Conservation (phyloP, 2,888 invertebrate species). For the Erebia palarica region DNA sequence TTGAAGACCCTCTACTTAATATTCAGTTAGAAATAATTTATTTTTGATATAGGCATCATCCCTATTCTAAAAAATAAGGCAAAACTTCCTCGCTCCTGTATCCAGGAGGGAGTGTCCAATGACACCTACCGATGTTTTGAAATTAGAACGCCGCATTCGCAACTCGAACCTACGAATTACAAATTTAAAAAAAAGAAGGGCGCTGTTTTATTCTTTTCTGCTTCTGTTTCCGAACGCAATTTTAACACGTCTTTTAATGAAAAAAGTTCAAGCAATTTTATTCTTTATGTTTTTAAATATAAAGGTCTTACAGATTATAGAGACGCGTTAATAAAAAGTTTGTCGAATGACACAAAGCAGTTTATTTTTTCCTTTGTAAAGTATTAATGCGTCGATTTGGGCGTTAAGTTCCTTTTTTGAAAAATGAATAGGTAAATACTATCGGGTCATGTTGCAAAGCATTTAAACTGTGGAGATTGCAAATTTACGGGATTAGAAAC, state of each 20-base stretch:
- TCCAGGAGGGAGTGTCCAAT: slow-evolving; percentile 74
- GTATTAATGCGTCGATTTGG: slow-evolving; percentile 79
- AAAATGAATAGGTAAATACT: slow-evolving; percentile 82
- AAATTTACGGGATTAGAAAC: slow-evolving; percentile 24
- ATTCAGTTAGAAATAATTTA: too few relatives aligned
- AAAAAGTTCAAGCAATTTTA: slow-evolving; percentile 37
- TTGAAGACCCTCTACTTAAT: too few relatives aligned
- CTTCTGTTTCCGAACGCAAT: slow-evolving; percentile 48
- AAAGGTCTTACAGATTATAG: slow-evolving; percentile 7
- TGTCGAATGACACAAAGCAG: slow-evolving; percentile 75
- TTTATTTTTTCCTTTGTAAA: slow-evolving; percentile 78
- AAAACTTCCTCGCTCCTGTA: slow-evolving; percentile 56
- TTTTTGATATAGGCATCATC: too few relatives aligned
- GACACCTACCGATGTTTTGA: slow-evolving; percentile 82
- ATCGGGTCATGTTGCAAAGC: slow-evolving; percentile 71
- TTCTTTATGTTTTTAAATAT: slow-evolving; percentile 43
- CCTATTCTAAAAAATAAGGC: slow-evolving; percentile 20
- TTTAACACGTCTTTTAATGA: slow-evolving; percentile 1
- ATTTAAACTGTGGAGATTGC: slow-evolving; percentile 49
- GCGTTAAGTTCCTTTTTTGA: slow-evolving; percentile 80
- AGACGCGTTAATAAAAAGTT: slow-evolving; percentile 39
- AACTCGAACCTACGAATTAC: slow-evolving; percentile 82
- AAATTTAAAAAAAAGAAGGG: slow-evolving; percentile 75
- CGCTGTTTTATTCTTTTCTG: slow-evolving; percentile 66
- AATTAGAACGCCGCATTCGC: slow-evolving; percentile 80